phyloP scores from a whole-genome alignment of 1,140 invertebrate species.

The Nasonia vitripennis region DNA sequence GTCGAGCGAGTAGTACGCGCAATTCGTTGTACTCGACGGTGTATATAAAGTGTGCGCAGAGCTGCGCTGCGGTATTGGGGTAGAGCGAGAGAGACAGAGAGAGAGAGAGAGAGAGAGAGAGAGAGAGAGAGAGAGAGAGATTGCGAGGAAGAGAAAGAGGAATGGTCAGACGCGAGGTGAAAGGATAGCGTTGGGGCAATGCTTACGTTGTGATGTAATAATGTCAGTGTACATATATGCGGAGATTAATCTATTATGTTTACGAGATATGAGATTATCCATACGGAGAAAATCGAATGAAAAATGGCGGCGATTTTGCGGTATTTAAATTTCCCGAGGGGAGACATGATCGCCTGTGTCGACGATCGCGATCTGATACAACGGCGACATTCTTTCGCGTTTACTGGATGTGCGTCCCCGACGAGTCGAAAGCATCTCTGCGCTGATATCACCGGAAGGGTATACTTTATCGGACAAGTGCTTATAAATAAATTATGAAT shows the following conservation, averaged over 20 bases:
- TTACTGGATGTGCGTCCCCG: neutral
- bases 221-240: too few species aligned
- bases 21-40: conserved; percentile 36
- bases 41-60: conserved; percentile 22
- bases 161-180: neutral
- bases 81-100: too few species aligned
- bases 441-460: neutral
- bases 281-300: neutral
- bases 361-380: conserved; percentile 11
- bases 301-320: neutral
- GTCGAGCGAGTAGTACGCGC: conserved; percentile 36
- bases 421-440: neutral
- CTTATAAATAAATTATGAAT: neutral
- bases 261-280: neutral
- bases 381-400: conserved; percentile 10
- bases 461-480: neutral
- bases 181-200: neutral
- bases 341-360: neutral
- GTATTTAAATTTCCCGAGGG: conserved; percentile 28
- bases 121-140: neutral
- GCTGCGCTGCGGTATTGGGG: neutral
- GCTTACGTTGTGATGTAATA: too few species aligned
- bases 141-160: neutral
- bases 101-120: neutral
- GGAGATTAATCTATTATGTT: too few species aligned